Evolutionary conservation across 2,113 vertebrate genomes (phyloP).

Genomic region (Scytalopus superciliaris): DNA sequence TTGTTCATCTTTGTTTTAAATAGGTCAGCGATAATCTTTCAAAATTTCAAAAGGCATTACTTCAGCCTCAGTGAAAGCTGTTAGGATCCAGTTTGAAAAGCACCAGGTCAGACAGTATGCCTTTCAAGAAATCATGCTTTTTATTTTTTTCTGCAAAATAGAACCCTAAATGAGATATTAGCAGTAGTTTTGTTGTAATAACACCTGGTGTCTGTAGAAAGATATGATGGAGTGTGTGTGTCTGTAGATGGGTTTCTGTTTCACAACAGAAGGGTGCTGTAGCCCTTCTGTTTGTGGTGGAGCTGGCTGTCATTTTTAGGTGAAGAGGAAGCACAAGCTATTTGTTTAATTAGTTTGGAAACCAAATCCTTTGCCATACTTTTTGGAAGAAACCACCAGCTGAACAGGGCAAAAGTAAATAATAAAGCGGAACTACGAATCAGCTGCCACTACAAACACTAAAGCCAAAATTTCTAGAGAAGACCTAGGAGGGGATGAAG

Average conservation of each 20-base stretch:
- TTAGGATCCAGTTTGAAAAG: not conserved
- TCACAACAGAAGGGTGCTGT: not conserved
- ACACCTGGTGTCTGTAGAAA: not conserved
- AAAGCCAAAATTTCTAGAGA: not conserved
- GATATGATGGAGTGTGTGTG: not conserved
- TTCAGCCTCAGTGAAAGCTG: not conserved
- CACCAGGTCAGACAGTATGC: not conserved
- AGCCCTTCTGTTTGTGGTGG: not conserved
- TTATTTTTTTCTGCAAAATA: not conserved
- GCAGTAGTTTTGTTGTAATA: not conserved
- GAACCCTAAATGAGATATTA: not conserved
- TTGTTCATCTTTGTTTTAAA: conserved; percentile 12
- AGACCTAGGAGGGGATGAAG: not conserved
- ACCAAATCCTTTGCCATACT: not conserved
- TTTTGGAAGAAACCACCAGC: not conserved
- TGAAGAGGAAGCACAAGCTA: not conserved
- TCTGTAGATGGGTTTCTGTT: not conserved
- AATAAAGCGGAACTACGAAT: not conserved
- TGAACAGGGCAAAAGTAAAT: not conserved
- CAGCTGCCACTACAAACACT: not conserved
- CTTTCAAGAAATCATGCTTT: not conserved
- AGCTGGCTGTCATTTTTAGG: not conserved
- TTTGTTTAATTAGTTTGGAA: not conserved
- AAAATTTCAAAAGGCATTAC: not conserved
- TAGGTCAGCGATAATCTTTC: not conserved